Evolutionary conservation across 2,888 invertebrate species (phyloP), one percentile per base, ranked within the genome.

Genomic region (Parelbella ahira): DNA sequence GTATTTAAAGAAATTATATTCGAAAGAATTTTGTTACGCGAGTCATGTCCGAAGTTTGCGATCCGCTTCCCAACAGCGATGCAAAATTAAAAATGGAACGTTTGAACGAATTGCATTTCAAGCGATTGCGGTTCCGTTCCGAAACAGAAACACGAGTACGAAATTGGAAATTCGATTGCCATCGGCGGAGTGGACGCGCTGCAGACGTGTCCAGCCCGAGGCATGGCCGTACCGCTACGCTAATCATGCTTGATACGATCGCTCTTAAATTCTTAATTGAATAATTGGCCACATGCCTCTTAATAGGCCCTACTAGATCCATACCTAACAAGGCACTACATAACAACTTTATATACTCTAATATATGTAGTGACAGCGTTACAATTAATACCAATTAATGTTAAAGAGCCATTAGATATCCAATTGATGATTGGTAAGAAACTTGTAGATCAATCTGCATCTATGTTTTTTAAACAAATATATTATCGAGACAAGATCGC

Each of bases 151-250:
- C 37, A 45, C 45, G 44, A 47, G 46, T 49, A 45, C 43, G 47
- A 51, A 50, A 52, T 54, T 52, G 54, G 50, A 54, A 52, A 50
- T 53, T 53, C 48, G 53, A 53, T 53, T 48, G 48, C 45, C 42
- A 44, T 53, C 32, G 27, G 21, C 27, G n/a, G 39, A 49, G 44
- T 49, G 48, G 43, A 51, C 32, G 50, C 44, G 42, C 32, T 47
- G 50, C 48, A 49, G 53, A 54, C 50, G 45, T 49, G 43, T 38
- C n/a, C n/a, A n/a, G 34, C 36, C 25, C 23, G 33, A 19, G n/a
- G n/a, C n/a, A n/a, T n/a, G n/a, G n/a, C n/a, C n/a, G n/a, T n/a
- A n/a, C n/a, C n/a, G n/a, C n/a, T 32, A 37, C 33, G 19, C 38
- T 46, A 24, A 11, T 33, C 37, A 33, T 30, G 11, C 11, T 32